phyloP scores from a whole-genome alignment of 2,113 vertebrate species.

The Onychorhynchus coronatus region DNA sequence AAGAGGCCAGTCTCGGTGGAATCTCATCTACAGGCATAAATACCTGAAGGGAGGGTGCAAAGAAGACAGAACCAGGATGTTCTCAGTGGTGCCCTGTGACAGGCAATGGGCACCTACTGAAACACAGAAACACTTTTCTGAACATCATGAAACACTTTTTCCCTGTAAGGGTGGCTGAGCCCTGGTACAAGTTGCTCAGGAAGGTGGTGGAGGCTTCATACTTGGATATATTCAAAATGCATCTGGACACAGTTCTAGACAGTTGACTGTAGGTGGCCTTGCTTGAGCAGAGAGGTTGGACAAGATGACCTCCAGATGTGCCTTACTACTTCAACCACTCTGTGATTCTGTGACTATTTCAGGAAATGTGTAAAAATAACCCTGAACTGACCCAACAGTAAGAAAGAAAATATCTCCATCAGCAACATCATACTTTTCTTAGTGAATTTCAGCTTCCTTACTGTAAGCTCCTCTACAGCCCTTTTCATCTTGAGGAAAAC shows the following conservation, averaged over 20 bases:
- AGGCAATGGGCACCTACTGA: background rate
- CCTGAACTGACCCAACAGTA: background rate
- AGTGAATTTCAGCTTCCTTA: background rate
- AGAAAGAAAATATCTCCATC: background rate
- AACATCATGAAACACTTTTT: background rate
- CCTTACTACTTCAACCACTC: background rate
- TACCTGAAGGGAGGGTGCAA: background rate
- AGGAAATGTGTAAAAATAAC: background rate
- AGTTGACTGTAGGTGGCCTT: background rate
- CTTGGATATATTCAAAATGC: background rate
- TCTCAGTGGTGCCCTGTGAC: background rate
- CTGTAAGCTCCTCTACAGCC: background rate
- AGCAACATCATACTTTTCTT: background rate
- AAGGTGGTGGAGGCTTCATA: background rate
- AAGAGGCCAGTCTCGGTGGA: fast-evolving
- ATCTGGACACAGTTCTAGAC: background rate
- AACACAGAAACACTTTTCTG: background rate
- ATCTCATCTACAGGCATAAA: background rate
- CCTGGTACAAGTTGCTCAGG: background rate
- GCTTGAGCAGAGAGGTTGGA: background rate
- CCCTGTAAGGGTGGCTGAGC: background rate
- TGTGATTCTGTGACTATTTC: background rate
- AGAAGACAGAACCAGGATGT: background rate
- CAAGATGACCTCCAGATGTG: background rate
- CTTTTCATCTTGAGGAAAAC: background rate